Conservation (phyloP, 2,797 vertebrate genomes). For the Bucorvus abyssinicus region DNA sequence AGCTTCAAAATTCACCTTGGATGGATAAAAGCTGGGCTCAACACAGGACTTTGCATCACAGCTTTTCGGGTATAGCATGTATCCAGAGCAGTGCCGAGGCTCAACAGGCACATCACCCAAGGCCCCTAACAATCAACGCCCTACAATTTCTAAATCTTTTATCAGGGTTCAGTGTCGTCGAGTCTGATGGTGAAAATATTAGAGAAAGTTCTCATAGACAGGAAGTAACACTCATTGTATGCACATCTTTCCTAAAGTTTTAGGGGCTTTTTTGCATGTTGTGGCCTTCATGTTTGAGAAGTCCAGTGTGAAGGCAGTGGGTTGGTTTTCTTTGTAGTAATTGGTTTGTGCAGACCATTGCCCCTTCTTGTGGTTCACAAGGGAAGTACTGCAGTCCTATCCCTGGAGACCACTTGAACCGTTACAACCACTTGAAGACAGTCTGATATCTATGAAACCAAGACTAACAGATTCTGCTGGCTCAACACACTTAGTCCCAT, state of each 20-base stretch:
- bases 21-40: not conserved
- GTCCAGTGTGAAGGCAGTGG: not conserved
- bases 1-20: not conserved
- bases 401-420: not conserved
- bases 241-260: not conserved
- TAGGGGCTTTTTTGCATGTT: not conserved
- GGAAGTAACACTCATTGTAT: not conserved
- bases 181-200: not conserved
- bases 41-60: not conserved
- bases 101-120: not conserved
- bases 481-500: not conserved
- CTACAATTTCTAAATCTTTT: not conserved
- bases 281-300: not conserved
- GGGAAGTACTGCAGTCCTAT: not conserved
- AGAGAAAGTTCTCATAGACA: not conserved
- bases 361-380: not conserved
- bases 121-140: not conserved
- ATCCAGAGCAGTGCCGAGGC: not conserved
- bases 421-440: not conserved
- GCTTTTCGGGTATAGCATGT: not conserved
- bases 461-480: not conserved
- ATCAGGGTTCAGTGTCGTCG: not conserved
- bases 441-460: not conserved
- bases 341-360: not conserved
- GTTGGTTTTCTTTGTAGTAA: not conserved